A percentile compares a stretch with the other conserved stretches of the same genome.
Evolutionary conservation across 2,888 invertebrate genomes (phyloP).

Genomic region (Cataglyphis albicans): DNA sequence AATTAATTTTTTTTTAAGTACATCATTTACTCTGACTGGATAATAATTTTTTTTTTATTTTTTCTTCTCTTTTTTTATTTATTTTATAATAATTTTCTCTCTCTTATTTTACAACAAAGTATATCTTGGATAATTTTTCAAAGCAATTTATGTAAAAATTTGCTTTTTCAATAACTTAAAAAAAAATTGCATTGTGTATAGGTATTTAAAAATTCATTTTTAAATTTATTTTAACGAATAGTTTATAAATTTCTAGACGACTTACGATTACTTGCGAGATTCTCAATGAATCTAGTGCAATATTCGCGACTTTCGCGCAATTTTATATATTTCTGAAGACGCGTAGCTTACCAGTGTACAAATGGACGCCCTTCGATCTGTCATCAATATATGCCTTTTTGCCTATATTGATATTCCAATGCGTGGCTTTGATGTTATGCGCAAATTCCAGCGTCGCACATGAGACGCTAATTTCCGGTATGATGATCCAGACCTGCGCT

Average conservation of each 20-base stretch:
- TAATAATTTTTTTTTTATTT: not conserved
- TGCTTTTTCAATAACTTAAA: not conserved
- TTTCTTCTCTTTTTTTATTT: not conserved
- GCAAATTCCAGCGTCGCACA: conserved; percentile 51
- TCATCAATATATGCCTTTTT: conserved; percentile 19
- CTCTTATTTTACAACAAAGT: not conserved
- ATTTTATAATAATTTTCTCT: not conserved
- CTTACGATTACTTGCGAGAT: conserved; percentile 37
- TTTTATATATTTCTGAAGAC: not conserved
- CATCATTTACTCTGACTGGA: not conserved
- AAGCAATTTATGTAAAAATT: not conserved
- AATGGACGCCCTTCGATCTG: conserved; percentile 33
- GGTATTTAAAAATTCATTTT: not conserved
- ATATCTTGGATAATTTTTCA: not conserved
- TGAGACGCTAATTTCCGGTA: conserved; percentile 69
- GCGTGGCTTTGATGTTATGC: conserved; percentile 7
- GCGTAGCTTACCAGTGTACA: not conserved
- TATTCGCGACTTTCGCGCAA: conserved; percentile 7
- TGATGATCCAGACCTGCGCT: conserved; percentile 70
- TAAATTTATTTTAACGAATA: not conserved
- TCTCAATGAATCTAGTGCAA: conserved; percentile 20
- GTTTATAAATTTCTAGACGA: not conserved
- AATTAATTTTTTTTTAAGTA: not conserved
- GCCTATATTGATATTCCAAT: conserved; percentile 23
- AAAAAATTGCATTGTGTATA: not conserved